Evolutionary conservation across 1,140 invertebrate species (phyloP), one percentile per base, ranked within the genome.

Genomic region (Cardiocondyla obscurior): DNA sequence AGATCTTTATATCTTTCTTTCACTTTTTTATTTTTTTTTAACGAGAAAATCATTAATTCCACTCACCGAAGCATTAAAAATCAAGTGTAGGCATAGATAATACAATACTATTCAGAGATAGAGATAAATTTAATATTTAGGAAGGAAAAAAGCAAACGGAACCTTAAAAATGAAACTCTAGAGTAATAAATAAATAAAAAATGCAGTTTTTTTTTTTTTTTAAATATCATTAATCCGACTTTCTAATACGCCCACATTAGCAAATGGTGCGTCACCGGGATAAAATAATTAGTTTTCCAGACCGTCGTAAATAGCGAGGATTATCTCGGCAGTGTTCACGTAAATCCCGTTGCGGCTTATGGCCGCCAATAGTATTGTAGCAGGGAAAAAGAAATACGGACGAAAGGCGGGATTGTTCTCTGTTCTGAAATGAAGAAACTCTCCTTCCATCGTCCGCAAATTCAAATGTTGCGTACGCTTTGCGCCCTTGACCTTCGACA

Each of bases 231-330:
- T 58, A 42, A 73, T 30, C 51, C 36, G 14, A 28, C 42, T 39
- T 1, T 16, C 8, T 33, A 19, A 57, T 57, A 57, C 36, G 36
- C 22, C 36, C 16, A 73, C 33, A 19, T 42, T 7, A 7, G 8
- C n/a, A 58, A 73, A 30, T 28, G 28, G 5, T 3, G 8, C 2
- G 16, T 58, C 28, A 28, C 44, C 8, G 16, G 42, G 51, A 42
- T 73, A 58, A 58, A 58, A 58, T 39, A 73, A 73, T 73, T 73
- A 58, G 36, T 73, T 73, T 42, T 42, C 33, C 39, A 8, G 5
- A 5, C 8, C 16, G 22, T 42, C 1, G 12, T 36, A 28, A 73
- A 72, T 28, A n/a, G 53, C 25, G 53, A 73, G 14, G 5, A 58
- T 39, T 55, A 4, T 44, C 33, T 42, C 25, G 6, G 6, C 5